Percentiles rank a stretch among this genome's conserved stretches.
These are phyloP conservation scores for Drosophila orosa DNA, from an alignment of 1,140 invertebrate species.

Conservation along the genomic window DNA sequence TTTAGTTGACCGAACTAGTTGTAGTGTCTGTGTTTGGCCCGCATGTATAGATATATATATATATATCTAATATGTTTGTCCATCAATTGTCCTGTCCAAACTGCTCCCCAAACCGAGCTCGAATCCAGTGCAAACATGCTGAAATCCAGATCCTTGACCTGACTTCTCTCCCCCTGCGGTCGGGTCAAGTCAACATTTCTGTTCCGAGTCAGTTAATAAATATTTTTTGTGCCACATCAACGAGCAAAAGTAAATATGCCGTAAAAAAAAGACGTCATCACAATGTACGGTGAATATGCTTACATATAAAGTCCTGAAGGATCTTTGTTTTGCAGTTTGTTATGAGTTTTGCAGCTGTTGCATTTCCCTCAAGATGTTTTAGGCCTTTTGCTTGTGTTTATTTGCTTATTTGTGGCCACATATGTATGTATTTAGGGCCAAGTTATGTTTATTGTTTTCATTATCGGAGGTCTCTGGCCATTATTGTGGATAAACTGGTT, in stretches of 20 bases:
- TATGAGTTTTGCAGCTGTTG: conserved; percentile 71
- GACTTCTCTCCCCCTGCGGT: conserved; percentile 10
- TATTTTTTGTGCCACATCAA: conserved; percentile 51
- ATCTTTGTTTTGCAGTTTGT: conserved; percentile 54
- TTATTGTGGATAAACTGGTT: conserved; percentile 21
- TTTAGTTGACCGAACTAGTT: conserved; percentile 67
- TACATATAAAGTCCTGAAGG: conserved; percentile 25
- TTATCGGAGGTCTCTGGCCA: conserved; percentile 21
- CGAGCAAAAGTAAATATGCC: conserved; percentile 33
- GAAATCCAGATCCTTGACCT: conserved; percentile 43
- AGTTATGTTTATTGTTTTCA: conserved; percentile 38
- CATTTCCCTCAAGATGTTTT: conserved; percentile 62
- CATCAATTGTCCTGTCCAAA: conserved; percentile 58
- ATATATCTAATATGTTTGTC: conserved; percentile 60
- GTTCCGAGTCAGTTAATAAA: conserved; percentile 51
- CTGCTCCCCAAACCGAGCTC: conserved; percentile 19
- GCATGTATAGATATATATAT: conserved; percentile 8
- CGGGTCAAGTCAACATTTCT: conserved; percentile 33
- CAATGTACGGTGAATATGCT: conserved; percentile 32
- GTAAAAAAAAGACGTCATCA: conserved; percentile 46
- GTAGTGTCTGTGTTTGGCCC: conserved; percentile 35
- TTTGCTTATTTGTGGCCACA: conserved; percentile 44
- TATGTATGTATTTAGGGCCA: conserved; percentile 5
- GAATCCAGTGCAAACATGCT: conserved; percentile 45
- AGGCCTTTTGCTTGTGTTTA: conserved; percentile 40